Base-by-base conservation (phyloP, 2,113 vertebrate genomes). In the Camelus dromedarius region DNA sequence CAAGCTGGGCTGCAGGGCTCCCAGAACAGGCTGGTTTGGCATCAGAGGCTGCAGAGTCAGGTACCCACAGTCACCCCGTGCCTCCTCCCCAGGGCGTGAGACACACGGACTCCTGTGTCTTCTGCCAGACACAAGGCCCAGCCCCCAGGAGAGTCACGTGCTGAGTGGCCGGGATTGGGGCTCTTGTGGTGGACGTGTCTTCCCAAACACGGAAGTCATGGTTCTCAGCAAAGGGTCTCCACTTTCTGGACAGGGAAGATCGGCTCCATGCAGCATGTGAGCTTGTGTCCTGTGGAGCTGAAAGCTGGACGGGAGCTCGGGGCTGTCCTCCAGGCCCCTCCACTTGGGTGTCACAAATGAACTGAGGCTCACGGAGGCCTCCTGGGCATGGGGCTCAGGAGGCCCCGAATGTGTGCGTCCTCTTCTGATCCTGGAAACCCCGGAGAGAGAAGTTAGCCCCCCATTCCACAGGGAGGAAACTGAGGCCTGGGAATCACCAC, bases 21-120 rank as follows among this genome's bases (percentile, higher is more conserved):
- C 24, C 0, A 0, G 22, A 91, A 3, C 22, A 24, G 24, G 2
- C 6, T 0, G 0, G 77, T 12, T 7, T 0, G 0, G 35, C 30
- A 10, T 1, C 6, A 0, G 2, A 32, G 35, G 14, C 58, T 14
- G 0, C 19, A 54, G 62, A 58, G 13, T 12, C 6, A 24, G 48
- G 38, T 1, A 2, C 6, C 80, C n/a, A 1, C 2, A 0, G n/a
- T 19, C 6, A 0, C 20, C 0, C 22, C 26, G 6, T 3, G 1
- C 60, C 11, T 30, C 46, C 67, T 66, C 60, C 15, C 9, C 7
- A 0, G 66, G 83, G n/a, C 1, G 0, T 3, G 75, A 48, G 75
- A 35, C 56, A 5, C 11, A 42, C 16, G 38, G n/a, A 24, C 56
- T 13, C 24, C 32, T 5, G n/a, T 15, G 4, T 56, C 19, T 69